phyloP scores from a whole-genome alignment of 2,797 vertebrate species.

The Hipposideros larvatus region DNA sequence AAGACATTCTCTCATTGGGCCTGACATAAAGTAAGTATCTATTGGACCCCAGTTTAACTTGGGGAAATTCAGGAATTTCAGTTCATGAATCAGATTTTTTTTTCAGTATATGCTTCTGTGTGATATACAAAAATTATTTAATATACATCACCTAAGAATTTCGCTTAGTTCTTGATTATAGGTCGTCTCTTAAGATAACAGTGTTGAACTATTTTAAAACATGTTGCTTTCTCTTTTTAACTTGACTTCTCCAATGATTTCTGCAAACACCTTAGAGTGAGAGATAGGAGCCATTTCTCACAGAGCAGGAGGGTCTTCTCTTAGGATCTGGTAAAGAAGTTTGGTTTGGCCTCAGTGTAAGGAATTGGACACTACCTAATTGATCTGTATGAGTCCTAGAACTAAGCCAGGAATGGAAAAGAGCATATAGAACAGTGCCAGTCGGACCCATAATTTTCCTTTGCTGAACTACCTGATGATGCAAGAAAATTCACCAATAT shows the following conservation, averaged over 20 bases:
- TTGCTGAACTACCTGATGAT: not conserved
- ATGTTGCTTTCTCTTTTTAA: not conserved
- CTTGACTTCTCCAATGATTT: slow-evolving; percentile 45
- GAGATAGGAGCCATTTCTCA: not conserved
- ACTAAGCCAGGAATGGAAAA: not conserved
- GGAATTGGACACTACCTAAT: not conserved
- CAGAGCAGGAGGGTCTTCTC: not conserved
- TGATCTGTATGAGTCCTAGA: not conserved
- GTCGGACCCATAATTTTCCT: not conserved
- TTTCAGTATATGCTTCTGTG: slow-evolving; percentile 26
- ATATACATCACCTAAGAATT: not conserved
- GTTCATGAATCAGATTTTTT: not conserved
- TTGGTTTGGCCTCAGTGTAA: not conserved
- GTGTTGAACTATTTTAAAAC: not conserved
- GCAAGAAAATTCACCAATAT: not conserved
- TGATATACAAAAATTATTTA: not conserved
- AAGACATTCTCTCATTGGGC: slow-evolving; percentile 95
- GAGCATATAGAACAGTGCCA: not conserved
- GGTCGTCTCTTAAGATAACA: not conserved
- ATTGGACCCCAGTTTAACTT: not conserved
- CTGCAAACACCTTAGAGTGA: not conserved
- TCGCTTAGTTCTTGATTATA: not conserved
- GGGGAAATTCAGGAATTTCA: slow-evolving; percentile 35
- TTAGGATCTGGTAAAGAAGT: not conserved
- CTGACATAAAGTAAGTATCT: slow-evolving; percentile 94